phyloP scores from a whole-genome alignment of 2,888 invertebrate species.

The Nycteola revayana region DNA sequence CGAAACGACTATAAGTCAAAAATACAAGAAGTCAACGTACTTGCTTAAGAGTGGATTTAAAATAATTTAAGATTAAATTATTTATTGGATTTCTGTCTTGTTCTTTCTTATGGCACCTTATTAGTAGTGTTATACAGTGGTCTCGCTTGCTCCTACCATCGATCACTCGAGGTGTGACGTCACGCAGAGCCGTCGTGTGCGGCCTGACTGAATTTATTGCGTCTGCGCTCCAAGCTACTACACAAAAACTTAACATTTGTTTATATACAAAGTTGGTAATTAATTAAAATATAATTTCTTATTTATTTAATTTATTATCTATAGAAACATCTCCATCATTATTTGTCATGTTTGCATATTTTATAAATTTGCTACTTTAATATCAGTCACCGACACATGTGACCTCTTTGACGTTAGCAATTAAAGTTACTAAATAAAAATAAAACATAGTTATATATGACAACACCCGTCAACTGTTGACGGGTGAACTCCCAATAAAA shows the following conservation, averaged over 20 bases:
- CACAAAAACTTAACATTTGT: constrained; percentile 56
- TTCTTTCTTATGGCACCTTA: constrained; percentile 42
- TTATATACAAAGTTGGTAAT: constrained; percentile 36
- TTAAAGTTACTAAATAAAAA: no score
- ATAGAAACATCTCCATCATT: no score
- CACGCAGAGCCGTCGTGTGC: constrained; percentile 81
- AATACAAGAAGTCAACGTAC: constrained; percentile 78
- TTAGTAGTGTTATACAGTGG: constrained; percentile 41
- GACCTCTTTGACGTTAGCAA: no score
- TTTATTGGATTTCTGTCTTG: constrained; percentile 63
- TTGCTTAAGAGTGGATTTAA: constrained; percentile 73
- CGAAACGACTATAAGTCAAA: constrained; percentile 61
- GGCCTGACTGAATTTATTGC: constrained; percentile 78
- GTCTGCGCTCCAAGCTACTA: constrained; percentile 68
- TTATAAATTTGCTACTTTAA: no score
- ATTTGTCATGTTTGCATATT: no score
- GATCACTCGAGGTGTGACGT: constrained; percentile 80
- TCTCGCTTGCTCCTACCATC: constrained; percentile 68
- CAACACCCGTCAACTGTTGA: no score
- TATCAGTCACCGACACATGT: no score
- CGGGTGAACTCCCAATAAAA: constrained; percentile 12
- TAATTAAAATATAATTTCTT: no score
- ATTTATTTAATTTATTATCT: no score
- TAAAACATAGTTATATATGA: no score
- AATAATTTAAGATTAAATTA: constrained; percentile 74